A percentile compares a stretch with the other conserved stretches of the same genome.
Evolutionary conservation across 2,888 invertebrate species (phyloP).

Genomic region (Drosophila subquinaria): DNA sequence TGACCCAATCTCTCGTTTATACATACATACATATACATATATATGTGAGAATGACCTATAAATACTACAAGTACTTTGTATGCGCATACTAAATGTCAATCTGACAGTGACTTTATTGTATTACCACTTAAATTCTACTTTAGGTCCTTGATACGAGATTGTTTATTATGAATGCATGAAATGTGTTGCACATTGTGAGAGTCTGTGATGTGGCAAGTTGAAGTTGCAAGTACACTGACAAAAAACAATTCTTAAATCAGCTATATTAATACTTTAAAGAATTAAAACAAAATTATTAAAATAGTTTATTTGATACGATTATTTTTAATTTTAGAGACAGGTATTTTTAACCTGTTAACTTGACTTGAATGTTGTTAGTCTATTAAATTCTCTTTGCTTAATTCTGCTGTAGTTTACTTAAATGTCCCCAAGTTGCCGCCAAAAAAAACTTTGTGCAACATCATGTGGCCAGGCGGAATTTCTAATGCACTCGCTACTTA

Average conservation of each 20-base stretch:
- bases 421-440: neutral
- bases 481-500: conserved; percentile 43
- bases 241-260: neutral
- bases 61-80: conserved; percentile 10
- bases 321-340: too few species aligned
- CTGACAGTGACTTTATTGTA: conserved; percentile 25
- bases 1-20: conserved; percentile 18
- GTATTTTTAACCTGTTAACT: too few species aligned
- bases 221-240: neutral
- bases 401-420: neutral
- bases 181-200: conserved; percentile 2
- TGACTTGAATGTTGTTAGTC: neutral
- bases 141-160: neutral
- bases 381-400: too few species aligned
- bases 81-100: conserved; percentile 34
- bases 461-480: conserved; percentile 41
- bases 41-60: conserved; percentile 6
- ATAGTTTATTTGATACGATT: too few species aligned
- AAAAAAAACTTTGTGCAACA: conserved; percentile 24
- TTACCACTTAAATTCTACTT: conserved; percentile 5
- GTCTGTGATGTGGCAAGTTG: neutral
- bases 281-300: too few species aligned
- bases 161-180: conserved; percentile 4
- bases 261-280: too few species aligned
- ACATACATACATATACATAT: neutral